Base-by-base conservation (phyloP, 2,113 vertebrate species). In the Lepus timidus region DNA sequence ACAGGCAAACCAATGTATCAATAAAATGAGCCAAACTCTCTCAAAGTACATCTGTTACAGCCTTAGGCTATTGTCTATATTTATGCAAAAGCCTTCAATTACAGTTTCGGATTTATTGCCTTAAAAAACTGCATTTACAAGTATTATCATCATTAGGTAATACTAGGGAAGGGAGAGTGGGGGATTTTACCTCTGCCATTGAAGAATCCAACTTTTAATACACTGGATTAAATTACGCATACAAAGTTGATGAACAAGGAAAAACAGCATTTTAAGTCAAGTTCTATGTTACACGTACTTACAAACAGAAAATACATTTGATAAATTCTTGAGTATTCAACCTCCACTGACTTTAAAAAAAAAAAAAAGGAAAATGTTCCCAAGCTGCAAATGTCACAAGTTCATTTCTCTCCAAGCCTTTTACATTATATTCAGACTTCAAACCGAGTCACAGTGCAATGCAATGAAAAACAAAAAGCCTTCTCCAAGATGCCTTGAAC, bases 1-100 rank as follows among this genome's bases (percentile, higher is more conserved):
- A 97, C 97, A 98, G 97, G 97, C 97, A 96, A 98, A 98, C 97
- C 96, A 98, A 22, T 97, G 97, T 93, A 95, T 98, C 98, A 98
- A 96, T 95, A 97, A 97, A 98, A 98, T 51, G 76, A 98, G 95
- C 87, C 96, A 96, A 97, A 97, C 94, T 96, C 87, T 95, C 91
- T 96, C 95, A 95, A 78, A 96, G 96, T 95, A 58, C 95, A 97
- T 96, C 91, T 97, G 92, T 93, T 91, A 93, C 95, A 97, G 95
- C 98, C 97, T 97, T 71, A 83, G 97, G 97, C 97, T 97, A 93
- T 95, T 97, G 93, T 87, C 97, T 97, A 83, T 96, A 93, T 95
- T 78, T 92, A 95, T 94, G 83, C 55, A 88, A 97, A 98, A 95
- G n/a, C 44, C 83, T 79, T 88, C 88, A 31, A 80, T 78, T 93